Base-by-base conservation (phyloP, 1,140 invertebrate species). In the Philotrypesis tridentata region DNA sequence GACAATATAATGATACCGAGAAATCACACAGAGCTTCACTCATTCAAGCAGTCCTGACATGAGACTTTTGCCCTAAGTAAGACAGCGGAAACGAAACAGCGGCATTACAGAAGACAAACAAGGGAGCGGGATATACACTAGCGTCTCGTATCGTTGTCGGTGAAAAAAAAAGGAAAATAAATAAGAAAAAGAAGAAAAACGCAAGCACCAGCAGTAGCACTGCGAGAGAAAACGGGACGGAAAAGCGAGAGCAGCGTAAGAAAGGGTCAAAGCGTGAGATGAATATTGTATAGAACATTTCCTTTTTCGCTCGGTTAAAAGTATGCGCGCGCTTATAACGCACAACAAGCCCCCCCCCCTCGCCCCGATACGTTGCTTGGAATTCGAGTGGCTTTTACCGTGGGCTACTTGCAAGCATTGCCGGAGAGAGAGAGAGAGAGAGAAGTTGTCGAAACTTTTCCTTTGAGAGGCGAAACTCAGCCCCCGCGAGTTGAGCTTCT, bases 231-330 rank as follows among this genome's bases (percentile, higher is more conserved):
- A 23, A 25, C 8, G 33, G 23, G 73, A 76, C 33, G 60, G 48
- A 31, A 40, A 63, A 61, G 60, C 29, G 5, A 67, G 77, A 48
- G 17, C 65, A 40, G 21, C 25, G 67, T n/a, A 40, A 67, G 33
- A 67, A 73, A 55, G 71, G 71, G 71, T 73, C 63, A 78, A 78
- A 78, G 25, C 33, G 63, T 29, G n/a, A 43, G 61, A 67, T 78
- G 75, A 78, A 78, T 78, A 43, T 65, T 78, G 8, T 68, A 68
- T 68, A 55, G 14, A 27, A 48, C 8, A 48, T 67, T 78, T 48
- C 21, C 8, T 72, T 23, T 14, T 29, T 70, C 63, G 12, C 63
- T 2, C 11, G 25, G 25, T 7, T 14, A 29, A 70, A 14, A 2
- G 25, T 60, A 3, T 7, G 33, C 11, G 1, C 12, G 17, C 33